Base-by-base conservation (phyloP, 2,888 invertebrate species). In the Molanna angustata region DNA sequence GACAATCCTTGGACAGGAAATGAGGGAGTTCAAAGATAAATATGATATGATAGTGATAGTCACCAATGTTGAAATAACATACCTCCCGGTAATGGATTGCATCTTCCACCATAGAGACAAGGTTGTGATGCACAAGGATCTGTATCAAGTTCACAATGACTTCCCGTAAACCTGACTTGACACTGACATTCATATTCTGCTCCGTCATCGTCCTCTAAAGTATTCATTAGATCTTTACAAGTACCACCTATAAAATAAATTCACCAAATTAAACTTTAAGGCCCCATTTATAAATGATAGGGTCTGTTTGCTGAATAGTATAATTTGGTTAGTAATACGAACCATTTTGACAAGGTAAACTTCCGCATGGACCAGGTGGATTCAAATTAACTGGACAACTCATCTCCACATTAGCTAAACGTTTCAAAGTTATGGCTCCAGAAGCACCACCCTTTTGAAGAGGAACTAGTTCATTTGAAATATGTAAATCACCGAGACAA, bases 101-200 rank as follows among this genome's bases (percentile, higher is more conserved):
- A 90, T 62, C 80, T 79, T n/a, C 90, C 91, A 20, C 90, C 90
- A 67, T 87, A 87, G 20, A 92, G 77, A 68, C 94, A 94, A 0
- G 94, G 94, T 31, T 83, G 81, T n/a, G 90, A 86, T n/a, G 88
- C 88, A 69, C 94, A 94, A 7, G 94, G 93, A 70, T 90, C 88
- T 18, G 84, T 78, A 70, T 96, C 95, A 37, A 88, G 73, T 70
- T 95, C 93, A 71, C 95, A 96, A 47, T 82, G 78, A 16, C 76
- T 67, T 1, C 96, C 95, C 3, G 78, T 74, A 72, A 86, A 94
- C 51, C 91, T 79, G 14, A 82, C 78, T 65, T 86, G 86, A 67
- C 94, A 95, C 39, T 81, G 70, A 66, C 95, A 96, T 62, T 84
- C 80, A 71, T 84, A 94, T 40, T 78, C 80, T 27, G 69, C 69